Base-by-base conservation (phyloP, 1,140 invertebrate species). In the Drosophila pachea region DNA sequence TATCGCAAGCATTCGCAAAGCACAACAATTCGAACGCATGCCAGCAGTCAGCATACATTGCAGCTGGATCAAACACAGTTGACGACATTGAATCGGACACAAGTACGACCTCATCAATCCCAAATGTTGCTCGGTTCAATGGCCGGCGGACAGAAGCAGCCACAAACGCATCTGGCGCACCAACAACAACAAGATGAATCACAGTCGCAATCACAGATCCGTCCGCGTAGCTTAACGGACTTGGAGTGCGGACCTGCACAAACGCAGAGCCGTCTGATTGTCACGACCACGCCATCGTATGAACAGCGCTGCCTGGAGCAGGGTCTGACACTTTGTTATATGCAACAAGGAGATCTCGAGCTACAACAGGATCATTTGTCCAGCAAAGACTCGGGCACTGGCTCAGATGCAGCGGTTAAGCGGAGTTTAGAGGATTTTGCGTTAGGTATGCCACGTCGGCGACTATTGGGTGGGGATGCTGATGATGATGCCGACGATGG, bases 311-410 rank as follows among this genome's bases (percentile, higher is more conserved):
- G 68, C 53, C 59, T 69, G 76, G 79, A 73, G 66, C 64, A 87
- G 42, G 73, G 78, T 4, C 54, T 88, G 2, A 82, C 77, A 3
- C 61, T 86, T 0, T 71, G 65, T 47, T 88, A 79, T 29, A 47
- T 88, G 43, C 77, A 75, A 33, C 84, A 84, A 22, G 54, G 73
- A 8, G 79, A 76, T 12, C 31, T 65, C n/a, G 87, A 87, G n/a
- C 32, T 67, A 1, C 78, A 86, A 32, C 87, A 86, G 58, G 87
- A 88, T 76, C 87, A 87, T 69, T 48, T 88, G 8, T 88, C 87
- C 1, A 88, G 87, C 69, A 88, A 88, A 48, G 87, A 88, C 45
- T 88, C 87, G 6, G 87, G 87, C 12, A 88, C 83, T 0, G 87
- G 87, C 7, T 88, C 87, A 0, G 87, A 88, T 79, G 84, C 87